A percentile compares a stretch with the other conserved stretches of the same genome.
Evolutionary conservation across 2,113 vertebrate species (phyloP).

Genomic region (Rhombomys opimus): DNA sequence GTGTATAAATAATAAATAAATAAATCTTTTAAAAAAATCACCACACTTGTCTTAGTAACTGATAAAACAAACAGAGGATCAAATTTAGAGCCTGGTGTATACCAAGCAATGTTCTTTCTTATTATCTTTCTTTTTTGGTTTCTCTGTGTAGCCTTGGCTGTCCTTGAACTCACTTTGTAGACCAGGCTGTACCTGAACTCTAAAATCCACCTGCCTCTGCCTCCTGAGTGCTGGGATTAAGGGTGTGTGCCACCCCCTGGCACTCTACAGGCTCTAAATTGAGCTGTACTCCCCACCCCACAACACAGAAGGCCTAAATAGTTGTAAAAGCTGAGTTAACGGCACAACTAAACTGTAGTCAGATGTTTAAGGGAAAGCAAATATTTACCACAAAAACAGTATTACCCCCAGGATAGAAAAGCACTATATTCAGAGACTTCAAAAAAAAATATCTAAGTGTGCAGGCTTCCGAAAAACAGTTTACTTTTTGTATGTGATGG

Average conservation of each 20-base stretch:
- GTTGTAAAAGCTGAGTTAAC: not conserved
- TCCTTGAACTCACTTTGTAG: not conserved
- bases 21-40: too few relatives aligned
- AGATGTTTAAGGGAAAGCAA: not conserved
- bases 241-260: not conserved
- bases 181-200: not conserved
- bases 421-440: not conserved
- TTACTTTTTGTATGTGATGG: not conserved
- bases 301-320: not conserved
- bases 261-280: not conserved
- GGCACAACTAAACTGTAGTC: not conserved
- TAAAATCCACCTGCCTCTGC: not conserved
- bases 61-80: not conserved
- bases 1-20: too few relatives aligned
- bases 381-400: not conserved
- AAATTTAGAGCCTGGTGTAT: not conserved
- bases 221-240: not conserved
- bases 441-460: not conserved
- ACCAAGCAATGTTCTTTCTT: not conserved
- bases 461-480: not conserved
- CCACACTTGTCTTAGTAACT: not conserved
- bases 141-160: not conserved
- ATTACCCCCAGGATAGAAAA: not conserved
- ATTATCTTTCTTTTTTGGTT: not conserved
- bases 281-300: too few relatives aligned